Evolutionary conservation across 1,140 invertebrate genomes (phyloP).

Genomic region (Drosophila parabipectinata): DNA sequence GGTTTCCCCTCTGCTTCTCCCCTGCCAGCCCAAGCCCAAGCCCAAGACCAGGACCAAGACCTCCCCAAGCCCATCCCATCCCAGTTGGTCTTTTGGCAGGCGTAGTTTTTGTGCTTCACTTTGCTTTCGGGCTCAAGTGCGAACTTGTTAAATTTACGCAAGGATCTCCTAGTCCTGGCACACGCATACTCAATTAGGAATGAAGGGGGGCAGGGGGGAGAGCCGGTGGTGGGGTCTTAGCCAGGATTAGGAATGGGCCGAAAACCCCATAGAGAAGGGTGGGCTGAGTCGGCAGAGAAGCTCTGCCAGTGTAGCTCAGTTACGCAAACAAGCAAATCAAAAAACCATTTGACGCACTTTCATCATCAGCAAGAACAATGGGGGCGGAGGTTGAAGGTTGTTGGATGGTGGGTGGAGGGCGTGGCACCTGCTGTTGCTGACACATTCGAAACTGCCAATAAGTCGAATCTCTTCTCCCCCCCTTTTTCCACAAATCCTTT

Average conservation of each 20-base stretch:
- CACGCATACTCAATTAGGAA: constrained; percentile 79
- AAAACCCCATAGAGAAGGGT: background rate
- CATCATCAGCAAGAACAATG: constrained; percentile 62
- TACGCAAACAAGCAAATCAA: constrained; percentile 79
- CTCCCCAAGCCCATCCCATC: background rate
- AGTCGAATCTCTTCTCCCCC: constrained; percentile 33
- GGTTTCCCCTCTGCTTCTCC: background rate
- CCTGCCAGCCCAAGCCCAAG: too few species aligned
- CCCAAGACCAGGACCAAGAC: background rate
- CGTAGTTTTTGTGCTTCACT: constrained; percentile 65
- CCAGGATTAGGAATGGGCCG: background rate
- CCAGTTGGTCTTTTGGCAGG: constrained; percentile 40
- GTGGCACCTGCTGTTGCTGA: constrained; percentile 75
- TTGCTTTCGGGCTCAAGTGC: constrained; percentile 69
- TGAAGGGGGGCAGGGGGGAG: constrained; percentile 1
- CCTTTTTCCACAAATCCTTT: background rate
- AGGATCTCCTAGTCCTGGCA: constrained; percentile 62
- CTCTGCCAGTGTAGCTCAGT: constrained; percentile 49
- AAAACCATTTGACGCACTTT: constrained; percentile 81
- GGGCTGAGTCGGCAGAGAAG: constrained; percentile 1
- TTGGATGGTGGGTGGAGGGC: constrained; percentile 6
- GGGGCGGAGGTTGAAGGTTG: constrained; percentile 5
- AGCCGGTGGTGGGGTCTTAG: background rate
- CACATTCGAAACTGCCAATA: constrained; percentile 78
- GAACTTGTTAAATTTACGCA: constrained; percentile 81